A percentile compares a stretch with the other conserved stretches of the same genome.
Evolutionary conservation across 2,888 invertebrate genomes (phyloP).

Genomic region (Marronus borbonicus): DNA sequence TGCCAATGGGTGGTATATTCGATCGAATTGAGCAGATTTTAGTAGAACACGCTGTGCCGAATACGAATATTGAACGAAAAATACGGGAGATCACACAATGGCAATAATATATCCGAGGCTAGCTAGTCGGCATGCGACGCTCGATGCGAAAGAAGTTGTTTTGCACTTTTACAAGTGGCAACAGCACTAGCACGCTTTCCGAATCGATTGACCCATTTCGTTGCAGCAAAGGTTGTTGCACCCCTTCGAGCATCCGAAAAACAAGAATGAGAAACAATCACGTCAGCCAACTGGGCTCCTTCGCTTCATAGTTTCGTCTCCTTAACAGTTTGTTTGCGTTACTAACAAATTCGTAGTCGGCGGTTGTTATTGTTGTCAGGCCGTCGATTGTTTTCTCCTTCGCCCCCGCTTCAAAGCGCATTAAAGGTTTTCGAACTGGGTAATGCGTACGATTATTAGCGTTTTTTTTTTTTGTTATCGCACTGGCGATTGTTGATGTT

Average conservation of each 20-base stretch:
- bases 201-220: constrained; percentile 51
- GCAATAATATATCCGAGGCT: not conserved
- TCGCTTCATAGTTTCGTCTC: not conserved
- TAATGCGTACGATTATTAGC: too few species aligned
- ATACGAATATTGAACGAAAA: not conserved
- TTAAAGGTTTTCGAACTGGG: not conserved
- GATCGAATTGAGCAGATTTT: too few species aligned
- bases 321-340: not conserved
- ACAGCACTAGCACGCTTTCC: constrained; percentile 17
- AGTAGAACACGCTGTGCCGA: too few species aligned
- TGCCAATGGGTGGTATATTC: too few species aligned
- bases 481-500: too few species aligned
- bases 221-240: constrained; percentile 48
- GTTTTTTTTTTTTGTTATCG: too few species aligned
- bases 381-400: not conserved
- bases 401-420: not conserved
- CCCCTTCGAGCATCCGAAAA: constrained; percentile 21
- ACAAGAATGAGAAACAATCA: not conserved
- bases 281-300: not conserved
- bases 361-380: not conserved
- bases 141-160: not conserved
- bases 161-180: not conserved
- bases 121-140: not conserved
- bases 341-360: not conserved
- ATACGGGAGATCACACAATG: not conserved